These are phyloP conservation scores for Metallyticus violacea DNA, from an alignment of 2,888 invertebrate genomes.

Conservation along the genomic window DNA sequence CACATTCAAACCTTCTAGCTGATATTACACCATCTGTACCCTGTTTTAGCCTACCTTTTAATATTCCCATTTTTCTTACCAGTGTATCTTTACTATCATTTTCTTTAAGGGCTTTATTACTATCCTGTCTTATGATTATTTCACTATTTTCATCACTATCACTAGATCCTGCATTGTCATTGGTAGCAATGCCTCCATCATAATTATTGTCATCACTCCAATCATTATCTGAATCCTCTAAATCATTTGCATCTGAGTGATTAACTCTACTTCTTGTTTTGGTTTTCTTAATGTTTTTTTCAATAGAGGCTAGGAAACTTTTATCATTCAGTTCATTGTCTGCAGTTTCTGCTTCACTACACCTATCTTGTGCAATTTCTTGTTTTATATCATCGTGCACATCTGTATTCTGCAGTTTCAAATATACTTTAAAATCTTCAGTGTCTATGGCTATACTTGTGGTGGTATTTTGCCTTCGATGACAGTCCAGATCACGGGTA, in stretches of 20 bases:
- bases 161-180: background rate
- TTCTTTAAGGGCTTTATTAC: background rate
- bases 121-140: background rate
- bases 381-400: background rate
- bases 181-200: background rate
- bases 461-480: background rate
- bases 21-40: background rate
- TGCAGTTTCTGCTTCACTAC: background rate
- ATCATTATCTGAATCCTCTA: background rate
- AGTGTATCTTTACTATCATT: background rate
- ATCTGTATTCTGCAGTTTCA: background rate
- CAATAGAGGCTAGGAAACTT: background rate
- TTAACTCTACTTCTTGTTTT: background rate
- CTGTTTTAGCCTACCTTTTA: background rate
- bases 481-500: constrained; percentile 22
- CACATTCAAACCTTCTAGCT: constrained; percentile 12
- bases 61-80: background rate
- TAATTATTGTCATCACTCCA: background rate
- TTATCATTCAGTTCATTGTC: background rate
- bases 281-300: background rate
- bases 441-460: background rate
- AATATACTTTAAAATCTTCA: background rate
- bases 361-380: background rate
- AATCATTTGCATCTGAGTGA: background rate
- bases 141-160: constrained; percentile 1